phyloP scores from a whole-genome alignment of 2,888 invertebrate genomes.

The Pandemis cinnamomeana region DNA sequence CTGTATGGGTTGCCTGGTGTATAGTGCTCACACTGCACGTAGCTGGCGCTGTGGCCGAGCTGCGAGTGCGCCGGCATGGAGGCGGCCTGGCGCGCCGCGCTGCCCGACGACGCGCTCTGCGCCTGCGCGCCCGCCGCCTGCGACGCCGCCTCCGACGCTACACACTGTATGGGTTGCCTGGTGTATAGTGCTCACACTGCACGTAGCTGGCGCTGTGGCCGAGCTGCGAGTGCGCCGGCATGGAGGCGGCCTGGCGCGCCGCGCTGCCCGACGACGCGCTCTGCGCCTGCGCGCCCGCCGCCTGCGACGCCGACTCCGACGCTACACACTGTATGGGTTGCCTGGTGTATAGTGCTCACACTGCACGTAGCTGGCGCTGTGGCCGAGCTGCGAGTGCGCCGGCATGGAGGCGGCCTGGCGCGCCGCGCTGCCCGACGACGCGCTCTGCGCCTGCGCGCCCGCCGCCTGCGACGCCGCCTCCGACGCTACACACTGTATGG shows the following conservation, averaged over 20 bases:
- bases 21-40: conserved; percentile 88
- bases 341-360: conserved; percentile 77
- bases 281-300: conserved; percentile 54
- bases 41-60: conserved; percentile 87
- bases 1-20: no score
- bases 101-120: conserved; percentile 60
- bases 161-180: no score
- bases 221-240: conserved; percentile 69
- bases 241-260: conserved; percentile 56
- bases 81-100: conserved; percentile 50
- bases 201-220: conserved; percentile 90
- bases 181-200: conserved; percentile 85
- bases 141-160: conserved; percentile 58
- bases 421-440: conserved; percentile 57
- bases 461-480: conserved; percentile 57
- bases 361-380: conserved; percentile 91
- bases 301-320: conserved; percentile 61
- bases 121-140: conserved; percentile 55
- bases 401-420: conserved; percentile 59
- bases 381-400: conserved; percentile 75
- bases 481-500: conserved; percentile 49
- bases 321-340: conserved; percentile 40
- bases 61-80: conserved; percentile 70
- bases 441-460: conserved; percentile 55
- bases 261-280: conserved; percentile 57